Percentiles rank a stretch among this genome's conserved stretches.
These are phyloP conservation scores for Tragelaphus scriptus DNA, from an alignment of 2,113 vertebrate species.

Conservation along the genomic window DNA sequence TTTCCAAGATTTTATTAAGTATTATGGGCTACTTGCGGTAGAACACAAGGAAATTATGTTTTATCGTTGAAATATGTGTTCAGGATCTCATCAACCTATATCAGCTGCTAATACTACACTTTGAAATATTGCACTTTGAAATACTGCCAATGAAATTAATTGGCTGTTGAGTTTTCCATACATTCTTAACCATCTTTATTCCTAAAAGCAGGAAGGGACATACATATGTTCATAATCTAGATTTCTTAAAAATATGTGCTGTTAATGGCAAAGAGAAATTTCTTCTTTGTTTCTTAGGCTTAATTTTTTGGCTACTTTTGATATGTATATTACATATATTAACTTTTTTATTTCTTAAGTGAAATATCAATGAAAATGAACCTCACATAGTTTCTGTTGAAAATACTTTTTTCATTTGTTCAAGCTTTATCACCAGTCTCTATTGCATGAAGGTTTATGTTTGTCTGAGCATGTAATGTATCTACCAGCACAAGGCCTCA, in stretches of 20 bases:
- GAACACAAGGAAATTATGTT: neutral
- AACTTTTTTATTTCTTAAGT: neutral
- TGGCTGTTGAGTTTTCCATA: neutral
- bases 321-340: neutral
- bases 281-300: neutral
- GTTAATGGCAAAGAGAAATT: neutral
- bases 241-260: neutral
- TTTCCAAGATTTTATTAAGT: neutral
- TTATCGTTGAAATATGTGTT: neutral
- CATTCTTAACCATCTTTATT: neutral
- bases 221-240: neutral
- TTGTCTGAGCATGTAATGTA: neutral
- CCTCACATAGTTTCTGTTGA: neutral
- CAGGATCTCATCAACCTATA: neutral
- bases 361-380: neutral
- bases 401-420: neutral
- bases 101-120: neutral
- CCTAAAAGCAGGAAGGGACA: neutral
- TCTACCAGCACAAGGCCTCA: neutral
- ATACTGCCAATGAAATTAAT: neutral
- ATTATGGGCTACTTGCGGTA: neutral
- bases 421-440: neutral
- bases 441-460: neutral
- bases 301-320: neutral
- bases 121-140: neutral